Base-by-base conservation (phyloP, 1,140 invertebrate genomes). In the Saccostrea glomerata region DNA sequence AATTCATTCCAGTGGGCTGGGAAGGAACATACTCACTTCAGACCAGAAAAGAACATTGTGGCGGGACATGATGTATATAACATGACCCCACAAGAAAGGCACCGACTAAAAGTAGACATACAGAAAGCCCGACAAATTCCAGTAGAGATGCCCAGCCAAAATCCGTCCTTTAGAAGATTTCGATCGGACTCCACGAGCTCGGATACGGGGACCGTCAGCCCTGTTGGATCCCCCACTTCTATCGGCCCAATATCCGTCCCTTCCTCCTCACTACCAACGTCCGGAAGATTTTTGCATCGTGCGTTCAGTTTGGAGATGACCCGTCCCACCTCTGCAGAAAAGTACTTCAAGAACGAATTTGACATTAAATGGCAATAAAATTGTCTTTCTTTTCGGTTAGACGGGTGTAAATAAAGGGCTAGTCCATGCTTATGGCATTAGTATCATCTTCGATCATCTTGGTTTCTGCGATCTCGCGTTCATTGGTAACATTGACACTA, bases 261-360 rank as follows among this genome's bases (percentile, higher is more conserved):
- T 5, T 84, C 82, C 0, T 54, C 54, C 20, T 55, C 40, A 9
- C 54, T 84, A 12, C 82, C 84, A 23, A n/a, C 47, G 23, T 77
- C 70, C 0, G 25, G 70, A 11, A 77, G 70, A 77, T 85, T 85
- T 36, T 30, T 85, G 55, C 5, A 55, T 0, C 58, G 30, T 25
- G 84, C 84, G 23, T 85, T 85, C 36, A 54, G 55, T n/a, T 15
- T 77, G 12, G 82, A 54, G n/a, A 84, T 55, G n/a, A 54, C 82
- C 2, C 82, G 82, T 20, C 82, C 82, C 17, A 84, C 23, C 5
- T 84, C 82, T 47, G 82, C 40, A 54, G 82, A 84, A 20, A 84
- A 84, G 54, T 54, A 55, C 23, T 56, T 84, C 54, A 84, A 84
- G n/a, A 55, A 84, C 47, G 82, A 84, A 84, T 84, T 84, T 84